Conservation (phyloP, 1,140 invertebrate genomes). For the Polypedilum pembai region DNA sequence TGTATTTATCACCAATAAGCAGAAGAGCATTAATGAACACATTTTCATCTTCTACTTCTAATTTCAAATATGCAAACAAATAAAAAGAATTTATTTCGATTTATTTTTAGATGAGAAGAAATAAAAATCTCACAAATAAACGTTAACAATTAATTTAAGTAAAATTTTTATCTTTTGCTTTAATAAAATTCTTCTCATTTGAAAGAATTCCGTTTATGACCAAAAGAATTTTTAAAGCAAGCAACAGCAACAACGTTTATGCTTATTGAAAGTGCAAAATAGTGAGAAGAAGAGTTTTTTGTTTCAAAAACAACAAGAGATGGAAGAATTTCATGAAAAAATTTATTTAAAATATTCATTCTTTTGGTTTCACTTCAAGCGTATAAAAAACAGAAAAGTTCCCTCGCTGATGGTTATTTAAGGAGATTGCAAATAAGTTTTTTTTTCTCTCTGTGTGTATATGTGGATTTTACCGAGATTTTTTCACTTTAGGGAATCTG, state of each 20-base stretch:
- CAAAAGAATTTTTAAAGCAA: too few relatives aligned
- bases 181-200: not conserved
- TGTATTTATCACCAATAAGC: not conserved
- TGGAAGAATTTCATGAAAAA: not conserved
- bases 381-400: too few relatives aligned
- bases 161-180: not conserved
- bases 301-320: not conserved
- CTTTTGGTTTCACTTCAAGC: not conserved
- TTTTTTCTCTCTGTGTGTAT: too few relatives aligned
- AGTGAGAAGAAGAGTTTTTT: not conserved
- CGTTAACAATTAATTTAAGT: not conserved
- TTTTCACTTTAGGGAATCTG: too few relatives aligned
- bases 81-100: not conserved
- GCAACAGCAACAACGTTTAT: not conserved
- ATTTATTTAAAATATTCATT: constrained; percentile 13
- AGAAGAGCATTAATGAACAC: not conserved
- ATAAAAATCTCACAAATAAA: not conserved
- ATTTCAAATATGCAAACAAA: not conserved
- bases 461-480: too few relatives aligned
- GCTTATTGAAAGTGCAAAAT: not conserved
- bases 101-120: not conserved
- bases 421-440: too few relatives aligned
- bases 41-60: not conserved
- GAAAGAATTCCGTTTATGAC: too few relatives aligned
- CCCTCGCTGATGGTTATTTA: too few relatives aligned